These are phyloP conservation scores for Pseudotriccus pelzelni DNA, from an alignment of 2,797 vertebrate genomes.

Conservation along the genomic window DNA sequence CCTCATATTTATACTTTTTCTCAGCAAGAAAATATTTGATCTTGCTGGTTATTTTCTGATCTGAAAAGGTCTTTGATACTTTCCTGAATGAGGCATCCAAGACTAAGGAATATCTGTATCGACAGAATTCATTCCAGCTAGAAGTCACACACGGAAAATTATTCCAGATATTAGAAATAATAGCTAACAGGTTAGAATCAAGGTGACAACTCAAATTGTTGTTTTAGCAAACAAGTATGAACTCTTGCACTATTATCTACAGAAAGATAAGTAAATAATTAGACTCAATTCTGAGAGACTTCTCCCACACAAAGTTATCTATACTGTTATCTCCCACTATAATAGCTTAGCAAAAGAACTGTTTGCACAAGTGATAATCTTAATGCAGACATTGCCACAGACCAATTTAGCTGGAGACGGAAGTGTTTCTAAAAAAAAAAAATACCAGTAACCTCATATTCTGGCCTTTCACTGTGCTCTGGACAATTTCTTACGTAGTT, in stretches of 20 bases:
- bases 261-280: constrained; percentile 17
- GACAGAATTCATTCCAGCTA: not conserved
- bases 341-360: not conserved
- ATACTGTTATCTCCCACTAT: not conserved
- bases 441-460: not conserved
- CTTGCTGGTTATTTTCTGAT: not conserved
- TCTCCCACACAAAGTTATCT: not conserved
- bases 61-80: not conserved
- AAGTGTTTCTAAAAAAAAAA: not conserved
- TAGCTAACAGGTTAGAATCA: not conserved
- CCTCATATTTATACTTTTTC: not conserved
- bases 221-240: not conserved
- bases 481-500: not conserved
- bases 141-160: not conserved
- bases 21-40: not conserved
- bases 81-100: not conserved
- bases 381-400: not conserved
- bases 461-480: not conserved
- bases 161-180: not conserved
- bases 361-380: not conserved
- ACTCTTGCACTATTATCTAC: not conserved
- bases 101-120: not conserved
- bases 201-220: not conserved
- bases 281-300: not conserved
- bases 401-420: not conserved